Evolutionary conservation across 2,888 invertebrate species (phyloP).

Genomic region (Lottia scabra): DNA sequence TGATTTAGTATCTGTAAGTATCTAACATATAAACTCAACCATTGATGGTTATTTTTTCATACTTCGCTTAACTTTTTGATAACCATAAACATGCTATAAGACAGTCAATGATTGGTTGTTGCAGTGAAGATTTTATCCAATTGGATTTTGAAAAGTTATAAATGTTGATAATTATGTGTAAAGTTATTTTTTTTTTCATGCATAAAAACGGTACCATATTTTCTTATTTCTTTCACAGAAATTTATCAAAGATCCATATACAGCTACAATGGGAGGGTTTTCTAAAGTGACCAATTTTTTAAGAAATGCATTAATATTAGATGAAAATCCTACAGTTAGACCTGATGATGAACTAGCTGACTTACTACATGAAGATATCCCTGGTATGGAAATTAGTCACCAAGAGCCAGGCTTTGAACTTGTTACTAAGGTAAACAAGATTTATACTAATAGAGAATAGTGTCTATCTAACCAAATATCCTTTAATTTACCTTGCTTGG

Average conservation of each 20-base stretch:
- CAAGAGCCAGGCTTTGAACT: slow-evolving; percentile 70
- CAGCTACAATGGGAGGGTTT: slow-evolving; percentile 86
- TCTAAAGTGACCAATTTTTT: slow-evolving; percentile 86
- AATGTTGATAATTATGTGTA: too few relatives aligned
- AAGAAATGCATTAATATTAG: slow-evolving; percentile 71
- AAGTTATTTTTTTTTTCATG: too few relatives aligned
- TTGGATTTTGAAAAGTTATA: too few relatives aligned
- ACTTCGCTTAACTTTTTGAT: too few relatives aligned
- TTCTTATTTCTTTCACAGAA: slow-evolving; percentile 63
- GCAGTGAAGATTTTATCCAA: too few relatives aligned
- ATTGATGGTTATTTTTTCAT: too few relatives aligned
- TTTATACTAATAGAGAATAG: too few relatives aligned
- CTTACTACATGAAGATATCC: slow-evolving; percentile 59
- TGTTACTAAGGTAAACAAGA: slow-evolving; percentile 64
- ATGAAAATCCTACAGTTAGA: slow-evolving; percentile 61
- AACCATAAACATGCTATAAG: too few relatives aligned
- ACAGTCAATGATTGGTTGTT: too few relatives aligned
- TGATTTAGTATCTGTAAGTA: slow-evolving; percentile 70
- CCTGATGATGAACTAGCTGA: slow-evolving; percentile 74
- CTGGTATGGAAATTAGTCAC: slow-evolving; percentile 64
- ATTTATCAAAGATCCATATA: slow-evolving; percentile 79
- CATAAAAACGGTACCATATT: too few relatives aligned
- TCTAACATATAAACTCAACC: background rate
- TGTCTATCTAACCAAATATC: too few relatives aligned
- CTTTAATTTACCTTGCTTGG: too few relatives aligned